These are phyloP conservation scores for Anser brachyrhynchus DNA, from an alignment of 2,113 vertebrate genomes.

Conservation along the genomic window DNA sequence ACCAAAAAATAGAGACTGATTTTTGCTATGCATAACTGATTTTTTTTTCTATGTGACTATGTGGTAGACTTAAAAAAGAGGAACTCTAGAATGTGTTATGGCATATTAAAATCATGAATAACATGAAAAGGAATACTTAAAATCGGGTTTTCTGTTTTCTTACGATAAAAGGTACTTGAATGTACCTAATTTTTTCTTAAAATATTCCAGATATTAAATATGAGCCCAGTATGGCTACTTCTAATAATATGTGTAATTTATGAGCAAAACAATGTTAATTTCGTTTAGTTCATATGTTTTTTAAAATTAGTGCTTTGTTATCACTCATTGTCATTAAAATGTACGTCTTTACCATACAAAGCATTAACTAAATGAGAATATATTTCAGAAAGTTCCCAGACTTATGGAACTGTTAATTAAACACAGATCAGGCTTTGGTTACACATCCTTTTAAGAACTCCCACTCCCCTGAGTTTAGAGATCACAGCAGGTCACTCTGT, in stretches of 20 bases:
- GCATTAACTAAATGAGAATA: background rate
- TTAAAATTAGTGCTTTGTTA: background rate
- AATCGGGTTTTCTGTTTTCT: background rate
- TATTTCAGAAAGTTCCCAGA: slow-evolving; percentile 37
- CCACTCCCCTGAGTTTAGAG: background rate
- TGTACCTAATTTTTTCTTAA: background rate
- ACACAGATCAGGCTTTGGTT: slow-evolving; percentile 14
- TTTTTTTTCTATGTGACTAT: background rate
- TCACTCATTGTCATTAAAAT: background rate
- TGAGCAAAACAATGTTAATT: background rate
- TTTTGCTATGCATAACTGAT: background rate
- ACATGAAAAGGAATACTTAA: background rate
- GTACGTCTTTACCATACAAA: background rate
- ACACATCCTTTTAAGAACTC: background rate
- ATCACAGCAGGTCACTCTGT: background rate
- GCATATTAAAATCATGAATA: background rate
- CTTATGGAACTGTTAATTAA: slow-evolving; percentile 32
- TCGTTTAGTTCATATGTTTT: background rate
- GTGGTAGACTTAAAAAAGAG: background rate
- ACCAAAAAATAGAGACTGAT: background rate
- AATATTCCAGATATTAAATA: background rate
- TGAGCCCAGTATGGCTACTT: background rate
- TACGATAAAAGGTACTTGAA: background rate
- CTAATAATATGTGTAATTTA: background rate
- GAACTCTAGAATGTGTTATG: background rate